Percentiles rank a stretch among this genome's conserved stretches.
These are phyloP conservation scores for Mormyrops boulengeri DNA, from an alignment of 2,797 vertebrate species.

Conservation along the genomic window DNA sequence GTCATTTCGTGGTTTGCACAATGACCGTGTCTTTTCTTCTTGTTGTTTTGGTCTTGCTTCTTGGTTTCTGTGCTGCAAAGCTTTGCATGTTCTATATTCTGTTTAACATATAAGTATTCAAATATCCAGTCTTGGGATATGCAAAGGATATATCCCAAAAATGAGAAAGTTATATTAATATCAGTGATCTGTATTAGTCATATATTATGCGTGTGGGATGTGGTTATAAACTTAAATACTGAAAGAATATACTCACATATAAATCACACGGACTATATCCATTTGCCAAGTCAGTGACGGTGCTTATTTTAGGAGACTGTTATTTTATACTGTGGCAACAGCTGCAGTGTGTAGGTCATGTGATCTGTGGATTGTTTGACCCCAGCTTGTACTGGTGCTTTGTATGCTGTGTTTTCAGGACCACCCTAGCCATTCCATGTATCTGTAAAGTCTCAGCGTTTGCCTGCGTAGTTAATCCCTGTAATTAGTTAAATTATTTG, in stretches of 20 bases:
- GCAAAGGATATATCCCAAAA: neutral
- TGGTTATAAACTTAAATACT: neutral
- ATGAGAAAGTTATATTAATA: neutral
- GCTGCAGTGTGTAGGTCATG: conserved; percentile 62
- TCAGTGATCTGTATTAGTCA: neutral
- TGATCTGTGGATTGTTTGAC: conserved; percentile 48
- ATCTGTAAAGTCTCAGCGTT: neutral
- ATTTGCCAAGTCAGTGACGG: conserved; percentile 32
- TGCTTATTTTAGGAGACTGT: conserved; percentile 42
- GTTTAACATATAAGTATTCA: neutral
- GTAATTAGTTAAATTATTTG: neutral
- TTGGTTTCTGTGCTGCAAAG: neutral
- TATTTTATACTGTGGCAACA: conserved; percentile 54
- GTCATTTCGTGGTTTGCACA: neutral
- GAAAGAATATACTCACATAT: neutral
- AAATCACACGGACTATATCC: conserved; percentile 8
- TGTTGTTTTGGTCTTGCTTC: neutral
- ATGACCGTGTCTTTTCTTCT: neutral
- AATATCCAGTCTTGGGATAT: neutral
- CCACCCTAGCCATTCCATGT: neutral
- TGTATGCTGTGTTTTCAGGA: conserved; percentile 40
- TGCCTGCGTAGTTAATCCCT: neutral
- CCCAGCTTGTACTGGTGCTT: conserved; percentile 25
- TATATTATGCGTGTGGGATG: neutral
- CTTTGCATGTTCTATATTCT: neutral